These are phyloP conservation scores for Rhopilema esculentum DNA, from an alignment of 30 jellyfish, hydroid and myxozoan genomes.

Conservation along the genomic window DNA sequence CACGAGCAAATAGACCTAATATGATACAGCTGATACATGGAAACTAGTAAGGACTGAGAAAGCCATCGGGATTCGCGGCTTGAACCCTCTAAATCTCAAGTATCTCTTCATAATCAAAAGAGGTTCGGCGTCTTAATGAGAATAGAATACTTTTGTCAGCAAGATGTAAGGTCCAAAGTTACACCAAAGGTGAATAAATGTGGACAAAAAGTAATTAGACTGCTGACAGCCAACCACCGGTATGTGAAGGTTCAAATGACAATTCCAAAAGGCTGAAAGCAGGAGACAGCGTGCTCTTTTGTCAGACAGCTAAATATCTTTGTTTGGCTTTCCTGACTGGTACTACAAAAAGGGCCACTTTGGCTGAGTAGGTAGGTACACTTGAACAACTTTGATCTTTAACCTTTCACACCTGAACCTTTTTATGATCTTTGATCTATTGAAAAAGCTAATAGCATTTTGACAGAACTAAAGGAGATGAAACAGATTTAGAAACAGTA, in stretches of 20 bases:
- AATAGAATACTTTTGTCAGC: background rate
- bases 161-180: background rate
- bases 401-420: too few relatives aligned
- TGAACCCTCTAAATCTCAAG: slow-evolving; percentile 5
- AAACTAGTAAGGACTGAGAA: background rate
- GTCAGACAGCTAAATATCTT: too few relatives aligned
- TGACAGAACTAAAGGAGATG: too few relatives aligned
- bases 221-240: background rate
- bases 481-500: too few relatives aligned
- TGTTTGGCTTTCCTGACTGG: too few relatives aligned
- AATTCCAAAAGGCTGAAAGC: background rate
- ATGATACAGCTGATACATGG: slow-evolving; percentile 10
- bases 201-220: background rate
- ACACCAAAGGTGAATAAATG: background rate
- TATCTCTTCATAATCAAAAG: background rate
- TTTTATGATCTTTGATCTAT: too few relatives aligned
- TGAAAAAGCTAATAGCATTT: too few relatives aligned
- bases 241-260: background rate
- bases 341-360: too few relatives aligned
- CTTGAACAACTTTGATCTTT: too few relatives aligned
- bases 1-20: slow-evolving; percentile 8
- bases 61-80: slow-evolving; percentile 11
- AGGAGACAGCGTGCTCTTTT: too few relatives aligned
- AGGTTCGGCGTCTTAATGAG: background rate
- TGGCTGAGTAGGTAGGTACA: too few relatives aligned